These are phyloP conservation scores for Chalcosyrphus nemorum DNA, from an alignment of 2,888 invertebrate genomes.

Conservation along the genomic window DNA sequence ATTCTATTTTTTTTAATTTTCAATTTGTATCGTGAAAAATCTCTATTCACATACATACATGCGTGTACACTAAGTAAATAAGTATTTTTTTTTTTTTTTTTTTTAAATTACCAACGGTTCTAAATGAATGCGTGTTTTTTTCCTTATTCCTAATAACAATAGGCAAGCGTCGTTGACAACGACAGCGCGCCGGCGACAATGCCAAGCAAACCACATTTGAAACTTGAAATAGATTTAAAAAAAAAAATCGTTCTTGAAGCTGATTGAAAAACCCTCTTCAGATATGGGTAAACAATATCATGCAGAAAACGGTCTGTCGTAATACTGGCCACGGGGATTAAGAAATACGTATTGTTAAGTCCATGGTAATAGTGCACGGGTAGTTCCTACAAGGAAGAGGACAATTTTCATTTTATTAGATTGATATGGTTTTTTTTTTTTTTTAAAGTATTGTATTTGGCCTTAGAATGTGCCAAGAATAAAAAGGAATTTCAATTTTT, in stretches of 20 bases:
- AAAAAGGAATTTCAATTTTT: too few relatives aligned
- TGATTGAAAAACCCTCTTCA: constrained; percentile 39
- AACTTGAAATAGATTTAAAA: constrained; percentile 31
- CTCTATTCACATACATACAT: not conserved
- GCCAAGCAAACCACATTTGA: constrained; percentile 50
- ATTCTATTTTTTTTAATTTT: constrained; percentile 56
- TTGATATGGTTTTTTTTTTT: too few relatives aligned
- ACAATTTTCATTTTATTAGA: too few relatives aligned
- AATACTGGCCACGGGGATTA: constrained; percentile 33
- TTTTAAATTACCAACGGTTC: constrained; percentile 37
- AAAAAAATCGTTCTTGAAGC: constrained; percentile 36
- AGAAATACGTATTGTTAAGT: not conserved
- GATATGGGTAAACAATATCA: constrained; percentile 22
- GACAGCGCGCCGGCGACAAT: constrained; percentile 45
- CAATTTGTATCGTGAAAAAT: constrained; percentile 51
- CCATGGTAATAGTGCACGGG: too few relatives aligned
- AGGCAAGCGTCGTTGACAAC: constrained; percentile 52
- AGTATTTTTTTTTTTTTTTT: too few relatives aligned
- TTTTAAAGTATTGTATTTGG: too few relatives aligned
- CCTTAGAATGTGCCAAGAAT: too few relatives aligned
- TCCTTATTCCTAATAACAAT: constrained; percentile 49
- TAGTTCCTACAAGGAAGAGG: too few relatives aligned
- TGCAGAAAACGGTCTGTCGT: constrained; percentile 10
- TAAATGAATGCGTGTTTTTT: constrained; percentile 19
- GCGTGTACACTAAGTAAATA: constrained; percentile 46